Conservation (phyloP, 1,140 invertebrate genomes). For the Bombyx mori region DNA sequence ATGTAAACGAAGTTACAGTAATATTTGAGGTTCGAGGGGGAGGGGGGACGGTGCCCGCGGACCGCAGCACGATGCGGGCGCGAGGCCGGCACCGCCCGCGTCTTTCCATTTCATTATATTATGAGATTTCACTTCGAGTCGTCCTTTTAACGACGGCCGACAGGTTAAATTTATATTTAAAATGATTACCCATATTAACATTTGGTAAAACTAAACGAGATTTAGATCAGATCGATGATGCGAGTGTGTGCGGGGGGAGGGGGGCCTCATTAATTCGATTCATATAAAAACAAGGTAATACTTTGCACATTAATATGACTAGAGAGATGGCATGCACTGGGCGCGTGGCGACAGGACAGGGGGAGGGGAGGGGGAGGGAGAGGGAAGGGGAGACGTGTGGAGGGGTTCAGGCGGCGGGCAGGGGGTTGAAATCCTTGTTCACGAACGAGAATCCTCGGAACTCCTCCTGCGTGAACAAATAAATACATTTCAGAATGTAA, state of each 20-base stretch:
- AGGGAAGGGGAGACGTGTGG: slow-evolving; percentile 7
- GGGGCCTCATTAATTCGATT: too few relatives aligned
- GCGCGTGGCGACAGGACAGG: neutral
- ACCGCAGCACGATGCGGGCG: neutral
- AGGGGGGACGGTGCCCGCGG: neutral
- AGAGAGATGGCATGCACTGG: slow-evolving; percentile 12
- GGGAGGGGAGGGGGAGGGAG: neutral
- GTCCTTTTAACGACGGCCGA: too few relatives aligned
- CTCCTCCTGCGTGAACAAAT: slow-evolving; percentile 82
- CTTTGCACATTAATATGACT: slow-evolving; percentile 3
- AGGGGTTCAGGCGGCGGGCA: slow-evolving; percentile 58
- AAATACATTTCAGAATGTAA: neutral
- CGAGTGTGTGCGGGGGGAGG: too few relatives aligned
- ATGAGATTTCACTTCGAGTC: too few relatives aligned
- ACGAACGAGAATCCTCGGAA: slow-evolving; percentile 98
- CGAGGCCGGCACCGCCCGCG: too few relatives aligned
- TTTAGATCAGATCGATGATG: too few relatives aligned
- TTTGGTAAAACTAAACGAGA: too few relatives aligned
- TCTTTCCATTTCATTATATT: too few relatives aligned
- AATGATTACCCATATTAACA: too few relatives aligned
- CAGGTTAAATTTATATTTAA: too few relatives aligned
- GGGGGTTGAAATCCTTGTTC: slow-evolving; percentile 92
- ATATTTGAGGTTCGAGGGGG: neutral
- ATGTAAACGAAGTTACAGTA: too few relatives aligned
- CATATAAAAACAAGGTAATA: neutral